Evolutionary conservation across 2,888 invertebrate species (phyloP), one percentile per base, ranked within the genome.

Genomic region (Scotopteryx bipunctaria): DNA sequence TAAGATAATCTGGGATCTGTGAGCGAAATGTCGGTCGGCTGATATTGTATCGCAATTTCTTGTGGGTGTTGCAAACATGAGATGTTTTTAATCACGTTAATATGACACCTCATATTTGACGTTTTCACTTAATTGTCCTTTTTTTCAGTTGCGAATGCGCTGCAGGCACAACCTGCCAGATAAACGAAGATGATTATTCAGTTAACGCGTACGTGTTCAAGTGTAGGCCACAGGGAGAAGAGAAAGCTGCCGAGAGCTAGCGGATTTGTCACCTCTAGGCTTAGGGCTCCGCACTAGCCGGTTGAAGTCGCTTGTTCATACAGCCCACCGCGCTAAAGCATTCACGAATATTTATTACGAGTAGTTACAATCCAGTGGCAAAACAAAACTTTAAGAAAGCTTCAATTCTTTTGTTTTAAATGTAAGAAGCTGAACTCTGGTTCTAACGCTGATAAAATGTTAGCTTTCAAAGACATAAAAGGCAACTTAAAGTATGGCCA

Each of bases 101-200:
- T n/a, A n/a, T n/a, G n/a, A n/a, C n/a, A n/a, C n/a, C n/a, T n/a
- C n/a, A n/a, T n/a, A n/a, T n/a, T n/a, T n/a, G n/a, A n/a, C n/a
- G n/a, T n/a, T n/a, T n/a, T n/a, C n/a, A 21, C 21, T 8, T 21
- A 21, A 5, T 5, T 5, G n/a, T 25, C 4, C 42, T 11, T 33
- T 25, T 53, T 31, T 69, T 4, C 71, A 84, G 84, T 64, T 84
- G 84, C 55, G 8, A 6, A 1, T 85, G 84, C 54, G 37, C 11
- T 0, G 0, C 3, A 0, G 66, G 41, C 1, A 40, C 29, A 5
- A 6, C 3, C 0, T 84, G 84, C 43, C 3, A 17, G 19, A 1
- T 43, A 3, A 8, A 38, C 11, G 69, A 73, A 9, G 71, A 79
- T 5, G 73, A 79, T 40, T 1, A 0, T 0, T 0, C 31, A 0